Conservation (phyloP, 2,888 invertebrate genomes). For the Eristalis tenax region DNA sequence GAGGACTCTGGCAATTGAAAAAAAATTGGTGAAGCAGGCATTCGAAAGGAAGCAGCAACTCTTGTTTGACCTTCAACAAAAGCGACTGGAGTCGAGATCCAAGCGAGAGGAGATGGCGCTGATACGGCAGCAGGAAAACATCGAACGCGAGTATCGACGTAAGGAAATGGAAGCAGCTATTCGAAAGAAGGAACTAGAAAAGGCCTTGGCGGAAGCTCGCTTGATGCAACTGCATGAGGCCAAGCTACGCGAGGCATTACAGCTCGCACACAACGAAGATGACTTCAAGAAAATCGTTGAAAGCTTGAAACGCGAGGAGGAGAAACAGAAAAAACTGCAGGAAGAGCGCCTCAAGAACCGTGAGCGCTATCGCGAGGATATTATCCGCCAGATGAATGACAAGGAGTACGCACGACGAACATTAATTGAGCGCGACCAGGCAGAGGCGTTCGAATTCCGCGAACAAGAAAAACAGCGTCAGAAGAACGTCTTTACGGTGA, state of each 20-base stretch:
- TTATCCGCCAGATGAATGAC: slow-evolving; percentile 79
- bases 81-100: slow-evolving; percentile 77
- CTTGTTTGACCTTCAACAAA: slow-evolving; percentile 77
- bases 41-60: slow-evolving; percentile 79
- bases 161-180: slow-evolving; percentile 78
- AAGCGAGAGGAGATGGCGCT: slow-evolving; percentile 78
- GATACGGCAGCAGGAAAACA: slow-evolving; percentile 79
- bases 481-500: slow-evolving; percentile 78
- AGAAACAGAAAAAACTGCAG: slow-evolving; percentile 76
- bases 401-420: slow-evolving; percentile 78
- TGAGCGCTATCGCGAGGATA: slow-evolving; percentile 78
- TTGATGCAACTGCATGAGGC: slow-evolving; percentile 78
- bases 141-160: slow-evolving; percentile 80
- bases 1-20: slow-evolving; percentile 76
- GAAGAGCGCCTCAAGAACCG: slow-evolving; percentile 75
- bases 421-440: slow-evolving; percentile 75
- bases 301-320: slow-evolving; percentile 78
- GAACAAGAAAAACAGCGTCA: slow-evolving; percentile 79
- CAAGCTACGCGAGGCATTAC: slow-evolving; percentile 78
- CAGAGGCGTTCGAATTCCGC: slow-evolving; percentile 77
- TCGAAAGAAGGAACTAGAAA: slow-evolving; percentile 77
- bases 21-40: slow-evolving; percentile 77
- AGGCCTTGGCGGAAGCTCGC: slow-evolving; percentile 77
- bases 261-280: slow-evolving; percentile 79
- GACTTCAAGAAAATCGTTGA: slow-evolving; percentile 78